A percentile compares a stretch with the other conserved stretches of the same genome.
Evolutionary conservation across 1,140 invertebrate species (phyloP).

Genomic region (Nymphalis io): DNA sequence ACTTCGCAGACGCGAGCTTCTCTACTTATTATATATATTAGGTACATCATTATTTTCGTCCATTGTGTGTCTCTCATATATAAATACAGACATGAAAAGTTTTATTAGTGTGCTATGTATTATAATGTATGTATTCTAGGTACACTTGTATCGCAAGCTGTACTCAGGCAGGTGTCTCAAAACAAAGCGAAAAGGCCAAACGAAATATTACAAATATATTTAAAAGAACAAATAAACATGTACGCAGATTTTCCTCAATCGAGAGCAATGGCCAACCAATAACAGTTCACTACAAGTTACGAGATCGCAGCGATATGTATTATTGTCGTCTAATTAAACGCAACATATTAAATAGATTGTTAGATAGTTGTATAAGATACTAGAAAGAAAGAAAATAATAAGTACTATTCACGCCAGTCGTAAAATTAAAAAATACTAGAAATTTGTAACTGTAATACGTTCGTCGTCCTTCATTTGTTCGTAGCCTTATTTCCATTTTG

Average conservation of each 20-base stretch:
- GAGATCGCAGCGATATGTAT: background rate
- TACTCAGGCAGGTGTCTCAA: background rate
- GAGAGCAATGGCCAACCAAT: constrained; percentile 4
- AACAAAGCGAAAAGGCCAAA: no score
- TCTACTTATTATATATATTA: background rate
- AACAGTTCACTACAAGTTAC: background rate
- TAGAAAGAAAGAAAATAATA: no score
- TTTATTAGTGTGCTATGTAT: background rate
- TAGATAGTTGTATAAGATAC: no score
- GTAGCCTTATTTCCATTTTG: no score
- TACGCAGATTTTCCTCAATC: background rate
- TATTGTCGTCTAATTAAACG: background rate
- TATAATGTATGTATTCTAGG: no score
- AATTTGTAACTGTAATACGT: no score
- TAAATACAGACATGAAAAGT: background rate
- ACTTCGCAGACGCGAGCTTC: constrained; percentile 45
- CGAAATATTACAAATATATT: background rate
- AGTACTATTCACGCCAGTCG: no score
- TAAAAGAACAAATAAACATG: background rate
- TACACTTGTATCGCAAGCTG: background rate
- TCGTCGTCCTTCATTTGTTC: no score
- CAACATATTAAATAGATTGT: background rate
- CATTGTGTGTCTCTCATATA: constrained; percentile 1
- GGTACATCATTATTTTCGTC: constrained; percentile 6
- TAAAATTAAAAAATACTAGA: no score